Conservation (phyloP, 2,113 vertebrate species). For the Chaenocephalus aceratus region DNA sequence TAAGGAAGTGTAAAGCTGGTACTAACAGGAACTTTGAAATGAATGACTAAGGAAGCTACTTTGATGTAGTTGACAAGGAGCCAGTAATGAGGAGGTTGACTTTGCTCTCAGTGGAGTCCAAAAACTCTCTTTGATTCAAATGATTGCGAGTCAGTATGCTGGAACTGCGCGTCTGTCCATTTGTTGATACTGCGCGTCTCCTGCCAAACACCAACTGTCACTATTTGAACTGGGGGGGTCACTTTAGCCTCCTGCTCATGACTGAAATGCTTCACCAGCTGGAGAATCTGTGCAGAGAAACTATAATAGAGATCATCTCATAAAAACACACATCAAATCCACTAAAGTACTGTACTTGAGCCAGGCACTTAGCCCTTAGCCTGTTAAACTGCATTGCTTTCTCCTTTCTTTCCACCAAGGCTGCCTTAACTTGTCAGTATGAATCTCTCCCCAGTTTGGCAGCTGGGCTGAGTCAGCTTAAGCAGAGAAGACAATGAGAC, state of each 20-base stretch:
- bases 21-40: conserved; percentile 42
- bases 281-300: conserved; percentile 10
- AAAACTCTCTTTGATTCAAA: conserved; percentile 33
- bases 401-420: background rate
- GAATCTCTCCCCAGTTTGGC: conserved; percentile 17
- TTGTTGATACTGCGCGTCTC: conserved; percentile 21
- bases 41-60: conserved; percentile 40
- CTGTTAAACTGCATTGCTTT: background rate
- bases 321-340: conserved; percentile 16
- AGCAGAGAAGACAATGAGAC: conserved; percentile 16
- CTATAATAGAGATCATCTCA: conserved; percentile 24
- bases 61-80: conserved; percentile 54
- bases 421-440: background rate
- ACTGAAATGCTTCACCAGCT: conserved; percentile 16
- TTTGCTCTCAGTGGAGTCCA: conserved; percentile 20
- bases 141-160: conserved; percentile 12
- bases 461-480: conserved; percentile 12
- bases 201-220: conserved; percentile 14
- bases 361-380: conserved; percentile 26
- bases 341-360: conserved; percentile 19
- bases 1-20: conserved; percentile 22
- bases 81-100: conserved; percentile 64
- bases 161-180: conserved; percentile 7
- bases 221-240: conserved; percentile 26
- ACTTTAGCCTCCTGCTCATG: conserved; percentile 18